phyloP scores from a whole-genome alignment of 2,113 vertebrate species.

The Chlamydotis undulata region DNA sequence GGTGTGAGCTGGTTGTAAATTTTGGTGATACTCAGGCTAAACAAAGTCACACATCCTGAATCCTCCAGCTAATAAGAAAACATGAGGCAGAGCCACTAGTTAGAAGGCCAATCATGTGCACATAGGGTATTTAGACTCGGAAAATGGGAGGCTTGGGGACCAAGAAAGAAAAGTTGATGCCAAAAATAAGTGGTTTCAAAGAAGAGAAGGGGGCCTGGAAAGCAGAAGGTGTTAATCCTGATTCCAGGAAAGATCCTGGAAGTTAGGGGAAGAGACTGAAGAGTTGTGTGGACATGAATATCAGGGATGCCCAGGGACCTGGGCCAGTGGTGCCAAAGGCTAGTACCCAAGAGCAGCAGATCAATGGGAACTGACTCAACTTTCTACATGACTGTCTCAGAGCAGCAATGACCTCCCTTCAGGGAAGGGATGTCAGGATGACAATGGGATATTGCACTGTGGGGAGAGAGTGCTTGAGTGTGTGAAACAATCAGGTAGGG shows the following conservation, averaged over 20 bases:
- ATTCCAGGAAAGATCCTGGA: neutral
- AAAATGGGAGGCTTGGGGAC: neutral
- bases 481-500: neutral
- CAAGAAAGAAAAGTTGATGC: neutral
- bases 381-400: neutral
- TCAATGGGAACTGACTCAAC: neutral
- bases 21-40: neutral
- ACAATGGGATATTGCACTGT: too few relatives aligned
- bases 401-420: neutral
- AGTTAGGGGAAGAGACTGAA: neutral
- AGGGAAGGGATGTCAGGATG: neutral
- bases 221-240: neutral
- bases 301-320: neutral
- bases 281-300: neutral
- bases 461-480: too few relatives aligned
- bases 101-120: neutral
- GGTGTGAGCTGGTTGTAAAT: neutral
- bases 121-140: neutral
- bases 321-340: neutral
- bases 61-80: neutral
- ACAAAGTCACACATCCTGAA: neutral
- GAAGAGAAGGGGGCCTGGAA: neutral
- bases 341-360: fast-evolving
- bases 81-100: neutral
- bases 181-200: neutral